phyloP scores from a whole-genome alignment of 1,140 invertebrate species.

The Cryptotermes secundus region DNA sequence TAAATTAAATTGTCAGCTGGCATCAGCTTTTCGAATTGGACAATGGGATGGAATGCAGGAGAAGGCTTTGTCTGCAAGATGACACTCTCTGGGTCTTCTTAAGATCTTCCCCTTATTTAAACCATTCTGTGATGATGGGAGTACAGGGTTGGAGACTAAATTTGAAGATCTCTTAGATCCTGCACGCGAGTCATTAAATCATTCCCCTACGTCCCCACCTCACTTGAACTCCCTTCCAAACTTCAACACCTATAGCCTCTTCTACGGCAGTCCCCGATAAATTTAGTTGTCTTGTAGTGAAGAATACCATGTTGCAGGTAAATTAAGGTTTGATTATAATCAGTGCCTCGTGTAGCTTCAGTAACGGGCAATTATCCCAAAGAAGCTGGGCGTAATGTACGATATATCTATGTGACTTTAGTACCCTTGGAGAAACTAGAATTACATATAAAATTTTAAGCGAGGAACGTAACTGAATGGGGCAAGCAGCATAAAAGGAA shows the following conservation, averaged over 20 bases:
- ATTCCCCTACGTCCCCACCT: not conserved
- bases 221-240: slow-evolving; percentile 7
- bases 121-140: not conserved
- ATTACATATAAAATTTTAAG: too few relatives aligned
- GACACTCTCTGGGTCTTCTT: not conserved
- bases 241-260: slow-evolving; percentile 6
- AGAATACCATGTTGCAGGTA: not conserved
- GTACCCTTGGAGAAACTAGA: too few relatives aligned
- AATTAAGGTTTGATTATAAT: too few relatives aligned
- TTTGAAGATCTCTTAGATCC: slow-evolving; percentile 13
- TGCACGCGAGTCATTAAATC: slow-evolving; percentile 11
- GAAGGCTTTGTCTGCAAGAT: too few relatives aligned
- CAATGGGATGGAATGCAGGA: not conserved
- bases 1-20: slow-evolving; percentile 2
- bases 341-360: too few relatives aligned
- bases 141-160: not conserved
- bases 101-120: not conserved
- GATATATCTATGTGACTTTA: too few relatives aligned
- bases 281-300: not conserved
- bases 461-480: too few relatives aligned
- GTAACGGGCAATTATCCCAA: too few relatives aligned
- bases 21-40: not conserved
- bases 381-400: too few relatives aligned
- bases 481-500: too few relatives aligned
- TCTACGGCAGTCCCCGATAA: not conserved